Evolutionary conservation across 2,797 vertebrate species (phyloP).

Genomic region (Chloroceryle amazona): DNA sequence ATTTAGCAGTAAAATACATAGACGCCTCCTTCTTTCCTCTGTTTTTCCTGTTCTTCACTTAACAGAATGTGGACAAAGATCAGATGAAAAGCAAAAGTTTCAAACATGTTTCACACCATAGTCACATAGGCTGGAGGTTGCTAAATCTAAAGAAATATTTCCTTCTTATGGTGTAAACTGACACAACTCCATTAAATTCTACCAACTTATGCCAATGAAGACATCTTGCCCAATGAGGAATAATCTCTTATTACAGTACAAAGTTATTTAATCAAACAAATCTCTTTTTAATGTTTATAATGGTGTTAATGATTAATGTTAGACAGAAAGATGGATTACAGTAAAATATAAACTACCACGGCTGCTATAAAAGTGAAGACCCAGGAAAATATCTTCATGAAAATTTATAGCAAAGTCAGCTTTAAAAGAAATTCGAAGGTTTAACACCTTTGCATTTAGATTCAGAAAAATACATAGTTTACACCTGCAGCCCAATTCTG

Average conservation of each 20-base stretch:
- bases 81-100: conserved; percentile 35
- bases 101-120: not conserved
- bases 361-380: not conserved
- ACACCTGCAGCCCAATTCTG: not conserved
- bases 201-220: not conserved
- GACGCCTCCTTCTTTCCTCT: conserved; percentile 73
- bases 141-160: not conserved
- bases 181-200: not conserved
- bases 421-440: not conserved
- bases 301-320: not conserved
- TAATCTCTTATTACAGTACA: not conserved
- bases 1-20: conserved; percentile 65
- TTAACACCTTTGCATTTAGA: not conserved
- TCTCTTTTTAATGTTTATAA: not conserved
- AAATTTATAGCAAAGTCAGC: not conserved
- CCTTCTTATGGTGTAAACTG: not conserved
- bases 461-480: not conserved
- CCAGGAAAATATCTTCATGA: not conserved
- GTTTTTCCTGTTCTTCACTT: conserved; percentile 74
- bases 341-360: not conserved
- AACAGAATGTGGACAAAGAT: conserved; percentile 31
- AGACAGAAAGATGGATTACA: not conserved
- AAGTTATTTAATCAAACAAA: not conserved
- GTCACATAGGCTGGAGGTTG: not conserved
- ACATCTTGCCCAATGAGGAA: not conserved